Evolutionary conservation across 2,113 vertebrate species (phyloP).

Genomic region (Nettapus auritus): DNA sequence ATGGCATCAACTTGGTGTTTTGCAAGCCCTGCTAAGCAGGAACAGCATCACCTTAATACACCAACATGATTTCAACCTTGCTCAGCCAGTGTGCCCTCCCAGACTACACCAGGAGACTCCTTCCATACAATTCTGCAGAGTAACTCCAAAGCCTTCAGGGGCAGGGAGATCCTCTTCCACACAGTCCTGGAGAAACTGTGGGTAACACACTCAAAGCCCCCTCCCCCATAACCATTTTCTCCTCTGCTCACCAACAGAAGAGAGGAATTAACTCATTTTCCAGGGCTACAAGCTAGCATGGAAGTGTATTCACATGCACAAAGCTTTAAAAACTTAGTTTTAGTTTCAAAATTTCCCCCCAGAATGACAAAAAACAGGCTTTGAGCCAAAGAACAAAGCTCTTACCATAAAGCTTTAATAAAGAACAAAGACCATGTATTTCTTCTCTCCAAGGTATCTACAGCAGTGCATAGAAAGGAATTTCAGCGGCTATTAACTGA

Average conservation of each 20-base stretch:
- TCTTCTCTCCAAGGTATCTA: conserved; percentile 9
- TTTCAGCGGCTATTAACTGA: conserved; percentile 33
- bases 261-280: background rate
- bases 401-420: conserved; percentile 18
- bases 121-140: too few species aligned
- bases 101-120: background rate
- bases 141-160: background rate
- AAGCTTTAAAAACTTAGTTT: background rate
- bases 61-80: background rate
- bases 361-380: background rate
- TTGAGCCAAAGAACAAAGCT: conserved; percentile 20
- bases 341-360: background rate
- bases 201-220: background rate
- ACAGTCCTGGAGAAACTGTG: background rate
- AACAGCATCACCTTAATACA: background rate
- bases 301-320: background rate
- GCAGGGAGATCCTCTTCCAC: background rate
- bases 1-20: background rate
- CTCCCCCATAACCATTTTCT: background rate
- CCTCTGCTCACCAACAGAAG: background rate
- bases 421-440: conserved; percentile 41
- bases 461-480: background rate
- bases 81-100: accelerated
- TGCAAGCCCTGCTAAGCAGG: background rate
- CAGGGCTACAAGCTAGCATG: background rate